These are phyloP conservation scores for Venusia cambrica DNA, from an alignment of 2,888 invertebrate species.

Conservation along the genomic window DNA sequence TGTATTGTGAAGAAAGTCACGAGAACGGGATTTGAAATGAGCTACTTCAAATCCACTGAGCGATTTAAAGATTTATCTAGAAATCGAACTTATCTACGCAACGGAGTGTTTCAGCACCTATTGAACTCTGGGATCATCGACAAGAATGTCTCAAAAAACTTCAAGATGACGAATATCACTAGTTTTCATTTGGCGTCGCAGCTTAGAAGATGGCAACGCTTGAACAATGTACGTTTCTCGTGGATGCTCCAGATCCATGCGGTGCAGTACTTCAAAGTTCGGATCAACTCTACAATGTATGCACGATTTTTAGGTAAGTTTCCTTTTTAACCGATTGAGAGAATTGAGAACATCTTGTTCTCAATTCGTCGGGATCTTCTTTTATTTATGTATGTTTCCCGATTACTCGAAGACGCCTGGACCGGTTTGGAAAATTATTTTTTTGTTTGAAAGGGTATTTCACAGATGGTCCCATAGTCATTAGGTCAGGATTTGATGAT, in stretches of 20 bases:
- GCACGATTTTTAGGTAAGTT: slow-evolving; percentile 57
- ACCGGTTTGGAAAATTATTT: no score
- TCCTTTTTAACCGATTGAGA: no score
- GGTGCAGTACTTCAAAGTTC: slow-evolving; percentile 68
- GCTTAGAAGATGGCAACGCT: slow-evolving; percentile 32
- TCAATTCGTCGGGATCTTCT: no score
- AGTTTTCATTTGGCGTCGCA: slow-evolving; percentile 40
- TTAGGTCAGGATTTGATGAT: no score
- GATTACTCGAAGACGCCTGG: no score
- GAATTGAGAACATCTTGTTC: no score
- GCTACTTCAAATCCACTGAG: slow-evolving; percentile 52
- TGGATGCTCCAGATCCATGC: slow-evolving; percentile 37
- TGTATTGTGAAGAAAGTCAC: slow-evolving; percentile 5
- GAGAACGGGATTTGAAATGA: slow-evolving; percentile 47
- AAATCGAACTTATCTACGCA: slow-evolving; percentile 42
- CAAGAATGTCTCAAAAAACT: slow-evolving; percentile 53
- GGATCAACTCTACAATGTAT: slow-evolving; percentile 63
- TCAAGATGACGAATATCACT: slow-evolving; percentile 54
- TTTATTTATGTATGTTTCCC: no score
- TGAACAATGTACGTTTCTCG: neutral
- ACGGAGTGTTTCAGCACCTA: slow-evolving; percentile 42
- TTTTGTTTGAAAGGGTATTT: no score
- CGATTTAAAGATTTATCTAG: slow-evolving; percentile 54
- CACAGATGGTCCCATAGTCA: no score
- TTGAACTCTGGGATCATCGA: slow-evolving; percentile 47